Base-by-base conservation (phyloP, 1,140 invertebrate genomes). In the Schmidtea mediterranea region DNA sequence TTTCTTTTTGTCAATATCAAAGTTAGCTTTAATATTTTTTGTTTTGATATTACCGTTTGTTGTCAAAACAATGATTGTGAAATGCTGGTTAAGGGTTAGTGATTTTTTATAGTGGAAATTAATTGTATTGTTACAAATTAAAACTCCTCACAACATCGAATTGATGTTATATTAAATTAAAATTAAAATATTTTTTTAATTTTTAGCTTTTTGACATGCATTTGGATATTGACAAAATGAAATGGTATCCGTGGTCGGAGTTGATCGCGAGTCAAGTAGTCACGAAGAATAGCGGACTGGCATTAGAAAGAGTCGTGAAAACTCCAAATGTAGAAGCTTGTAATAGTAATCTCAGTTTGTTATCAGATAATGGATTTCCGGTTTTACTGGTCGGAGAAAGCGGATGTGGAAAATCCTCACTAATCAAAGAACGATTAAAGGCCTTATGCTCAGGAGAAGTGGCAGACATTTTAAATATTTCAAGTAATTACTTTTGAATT, bases 391-490 rank as follows among this genome's bases (percentile, higher is more conserved):
- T 66, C 16, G 64, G 64, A 6, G 59, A 60, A 46, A 57, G 59
- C 46, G 64, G 64, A 19, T 62, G 61, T 56, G 64, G 64, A 15
- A 66, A 66, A 48, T 59, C 60, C 3, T 55, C 61, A 8, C 58
- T 66, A 19, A 55, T 65, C 1, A 60, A 57, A 46, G 64, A 66
- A 24, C 52, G 61, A 36, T 59, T 66, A n/a, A 51, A 59, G 23
- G 61, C 62, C 16, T 59, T 64, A 1, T 63, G 62, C 49, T 62
- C 60, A n/a, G 63, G 64, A 12, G 64, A 65, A 48, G 58, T 66
- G 21, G 62, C 62, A 8, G 64, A 66, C 48, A 58, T 64, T 1
- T 54, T 64, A 13, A 41, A 41, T 23, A 12, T 41, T 23, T 32
- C 26, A 32, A 32, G 26, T 32, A 32, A 32, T 32, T 6, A 6